Base-by-base conservation (phyloP, 2,888 invertebrate genomes). In the Scotopteryx bipunctaria region DNA sequence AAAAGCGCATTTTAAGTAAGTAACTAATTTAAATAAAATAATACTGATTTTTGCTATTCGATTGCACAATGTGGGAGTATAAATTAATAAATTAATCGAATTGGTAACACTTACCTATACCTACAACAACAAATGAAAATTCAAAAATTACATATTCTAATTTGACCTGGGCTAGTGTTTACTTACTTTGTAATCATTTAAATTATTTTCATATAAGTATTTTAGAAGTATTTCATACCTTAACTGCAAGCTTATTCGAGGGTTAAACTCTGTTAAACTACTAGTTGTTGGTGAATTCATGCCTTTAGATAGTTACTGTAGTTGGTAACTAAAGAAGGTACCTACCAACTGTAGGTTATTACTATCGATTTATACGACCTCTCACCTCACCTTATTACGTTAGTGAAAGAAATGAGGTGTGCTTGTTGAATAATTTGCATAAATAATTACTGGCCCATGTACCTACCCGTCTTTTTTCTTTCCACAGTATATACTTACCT, bases 311-410 rank as follows among this genome's bases (percentile, higher is more conserved):
- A 19, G 13, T 11, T 2, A 13, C 5, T 13, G 21, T 44, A 43
- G 17, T 6, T 47, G 32, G 33, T 13, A 46, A 43, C 31, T 5
- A 5, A 42, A 29, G 6, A n/a, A n/a, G n/a, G n/a, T n/a, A n/a
- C n/a, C n/a, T 3, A 27, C 27, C 9, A 27, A 9, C 27, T 17
- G 25, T 35, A 36, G 8, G 25, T 35, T 19, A 17, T 17, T 9
- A 37, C 25, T 19, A 45, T 55, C 44, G 43, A 53, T 64, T 53
- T 57, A 63, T 57, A 50, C 55, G 66, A 73, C 68, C 78, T 75
- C 31, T 70, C 23, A 52, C 52, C 52, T 75, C 64, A 69, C 73
- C 71, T 57, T 51, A 43, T 53, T 59, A 53, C 53, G 43, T 44
- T 55, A 44, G 21, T 49, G 25, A 55, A 62, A 59, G 59, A 61